Percentiles rank a stretch among this genome's conserved stretches.
Conservation (phyloP, 2,113 vertebrate genomes). For the Ariopsis seemanni region DNA sequence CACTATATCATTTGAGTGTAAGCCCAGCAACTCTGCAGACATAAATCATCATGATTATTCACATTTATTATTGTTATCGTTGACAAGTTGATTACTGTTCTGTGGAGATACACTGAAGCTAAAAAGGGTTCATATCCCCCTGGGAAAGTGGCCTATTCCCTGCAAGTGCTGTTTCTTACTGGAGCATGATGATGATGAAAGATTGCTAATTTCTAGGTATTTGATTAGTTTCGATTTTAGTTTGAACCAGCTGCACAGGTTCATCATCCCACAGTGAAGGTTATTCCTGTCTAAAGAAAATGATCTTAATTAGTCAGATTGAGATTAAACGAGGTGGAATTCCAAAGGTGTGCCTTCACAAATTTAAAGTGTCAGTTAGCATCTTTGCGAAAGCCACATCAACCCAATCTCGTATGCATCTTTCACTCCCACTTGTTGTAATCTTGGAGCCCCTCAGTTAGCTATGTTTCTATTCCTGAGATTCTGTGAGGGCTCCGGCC, state of each 20-base stretch:
- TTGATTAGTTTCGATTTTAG: constrained; percentile 39
- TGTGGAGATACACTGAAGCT: neutral
- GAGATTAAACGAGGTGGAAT: neutral
- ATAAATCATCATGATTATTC: neutral
- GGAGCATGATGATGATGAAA: constrained; percentile 38
- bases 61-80: neutral
- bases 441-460: constrained; percentile 45
- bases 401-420: neutral
- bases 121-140: neutral
- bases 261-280: constrained; percentile 1
- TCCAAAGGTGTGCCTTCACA: neutral
- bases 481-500: constrained; percentile 45
- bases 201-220: constrained; percentile 30
- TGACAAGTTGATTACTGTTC: constrained; percentile 11
- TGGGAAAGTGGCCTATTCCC: constrained; percentile 21
- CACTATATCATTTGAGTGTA: neutral
- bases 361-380: neutral
- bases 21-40: neutral
- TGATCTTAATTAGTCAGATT: neutral
- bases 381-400: constrained; percentile 16
- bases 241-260: constrained; percentile 35
- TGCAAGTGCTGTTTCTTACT: constrained; percentile 29
- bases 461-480: constrained; percentile 47
- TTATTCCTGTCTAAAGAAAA: constrained; percentile 24
- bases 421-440: constrained; percentile 33